Conservation (phyloP, 2,113 vertebrate species). For the Hylia prasina region DNA sequence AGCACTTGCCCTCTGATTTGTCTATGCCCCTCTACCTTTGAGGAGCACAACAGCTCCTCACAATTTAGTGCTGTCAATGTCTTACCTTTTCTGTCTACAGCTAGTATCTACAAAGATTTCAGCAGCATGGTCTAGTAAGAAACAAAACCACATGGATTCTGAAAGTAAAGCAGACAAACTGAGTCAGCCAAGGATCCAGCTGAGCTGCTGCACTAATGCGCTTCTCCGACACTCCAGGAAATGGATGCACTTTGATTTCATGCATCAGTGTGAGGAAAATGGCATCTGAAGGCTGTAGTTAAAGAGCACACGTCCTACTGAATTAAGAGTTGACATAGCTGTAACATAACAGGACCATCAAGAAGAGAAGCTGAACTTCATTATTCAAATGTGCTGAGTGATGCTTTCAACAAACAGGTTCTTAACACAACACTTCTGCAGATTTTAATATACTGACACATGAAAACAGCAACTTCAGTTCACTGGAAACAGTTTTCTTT, state of each 20-base stretch:
- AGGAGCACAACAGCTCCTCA: neutral
- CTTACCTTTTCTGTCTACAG: neutral
- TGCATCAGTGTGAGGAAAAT: neutral
- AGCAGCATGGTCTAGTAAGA: neutral
- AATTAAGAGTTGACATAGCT: neutral
- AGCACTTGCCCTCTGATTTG: neutral
- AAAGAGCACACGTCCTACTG: neutral
- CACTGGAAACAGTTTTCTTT: constrained; percentile 62
- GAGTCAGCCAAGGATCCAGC: neutral
- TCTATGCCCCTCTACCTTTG: neutral
- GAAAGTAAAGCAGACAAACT: neutral
- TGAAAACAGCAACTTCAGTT: constrained; percentile 26
- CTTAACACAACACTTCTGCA: neutral
- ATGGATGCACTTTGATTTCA: neutral
- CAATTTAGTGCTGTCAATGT: neutral
- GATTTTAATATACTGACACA: constrained; percentile 36
- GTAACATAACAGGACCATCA: neutral
- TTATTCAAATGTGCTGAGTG: neutral
- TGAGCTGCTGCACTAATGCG: neutral
- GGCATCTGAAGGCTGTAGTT: neutral
- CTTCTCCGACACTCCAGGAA: neutral
- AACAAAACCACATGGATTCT: neutral
- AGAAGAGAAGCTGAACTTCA: neutral
- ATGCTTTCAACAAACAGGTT: neutral
- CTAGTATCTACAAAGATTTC: neutral